Conservation (phyloP, 2,113 vertebrate species). For the rabbit (Oryctolagus cuniculus) region mOryCun1.1 NC_091453.1:67577501-67578000, state of each 20-base stretch:
- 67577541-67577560: not conserved
- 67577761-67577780: not conserved
- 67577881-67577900: not conserved
- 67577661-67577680: not conserved
- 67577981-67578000: not conserved
- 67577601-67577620: not conserved
- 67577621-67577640: not conserved
- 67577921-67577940: not conserved
- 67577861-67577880: not conserved
- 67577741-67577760: not conserved
- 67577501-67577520: not conserved
- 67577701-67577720: not conserved
- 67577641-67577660: not conserved
- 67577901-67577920: not conserved
- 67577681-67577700: not conserved
- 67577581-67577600: not conserved
- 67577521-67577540: not conserved
- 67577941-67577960: not conserved
- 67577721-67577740: not conserved
- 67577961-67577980: not conserved
- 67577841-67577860: not conserved
- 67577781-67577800: not conserved
- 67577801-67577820: not conserved
- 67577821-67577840: not conserved
- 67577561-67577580: not conserved